These are phyloP conservation scores for Heteractis magnifica DNA, from an alignment of 92 coral and sea anemone genomes.

Conservation along the genomic window DNA sequence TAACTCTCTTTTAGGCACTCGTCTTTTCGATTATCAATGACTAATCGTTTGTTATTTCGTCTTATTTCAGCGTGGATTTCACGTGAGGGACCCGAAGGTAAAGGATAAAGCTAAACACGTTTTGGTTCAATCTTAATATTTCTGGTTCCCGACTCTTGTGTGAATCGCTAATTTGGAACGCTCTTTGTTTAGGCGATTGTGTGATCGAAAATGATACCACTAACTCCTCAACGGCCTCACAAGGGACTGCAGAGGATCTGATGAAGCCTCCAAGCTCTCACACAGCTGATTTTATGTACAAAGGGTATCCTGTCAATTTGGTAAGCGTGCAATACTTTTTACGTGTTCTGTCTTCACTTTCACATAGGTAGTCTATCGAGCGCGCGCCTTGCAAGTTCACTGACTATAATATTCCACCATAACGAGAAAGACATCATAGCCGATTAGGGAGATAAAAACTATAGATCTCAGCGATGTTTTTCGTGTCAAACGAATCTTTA, in stretches of 20 bases:
- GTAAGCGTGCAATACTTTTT: conserved; percentile 61
- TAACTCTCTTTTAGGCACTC: conserved; percentile 31
- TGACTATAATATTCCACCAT: not conserved
- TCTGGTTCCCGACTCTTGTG: conserved; percentile 5
- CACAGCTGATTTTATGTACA: conserved; percentile 94
- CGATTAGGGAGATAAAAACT: not conserved
- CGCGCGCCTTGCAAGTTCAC: not conserved
- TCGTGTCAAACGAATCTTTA: conserved; percentile 27
- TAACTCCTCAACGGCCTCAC: conserved; percentile 45
- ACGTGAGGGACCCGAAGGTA: conserved; percentile 99
- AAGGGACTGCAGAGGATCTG: conserved; percentile 58
- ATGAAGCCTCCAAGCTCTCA: conserved; percentile 67
- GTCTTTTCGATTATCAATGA: not conserved
- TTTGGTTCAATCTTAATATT: not conserved
- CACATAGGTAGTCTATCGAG: conserved; percentile 7
- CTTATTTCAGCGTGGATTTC: conserved; percentile 93
- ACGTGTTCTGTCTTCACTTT: conserved; percentile 26
- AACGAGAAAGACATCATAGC: conserved; percentile 3
- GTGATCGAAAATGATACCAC: conserved; percentile 95
- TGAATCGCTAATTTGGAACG: conserved; percentile 24
- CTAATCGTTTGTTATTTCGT: conserved; percentile 24
- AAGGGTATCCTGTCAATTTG: conserved; percentile 96
- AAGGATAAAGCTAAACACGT: conserved; percentile 9
- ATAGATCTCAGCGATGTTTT: conserved; percentile 2
- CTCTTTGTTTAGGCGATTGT: conserved; percentile 78